Percentiles rank a stretch among this genome's conserved stretches.
These are phyloP conservation scores for Eolophus roseicapilla DNA, from an alignment of 2,113 vertebrate species.

Conservation along the genomic window DNA sequence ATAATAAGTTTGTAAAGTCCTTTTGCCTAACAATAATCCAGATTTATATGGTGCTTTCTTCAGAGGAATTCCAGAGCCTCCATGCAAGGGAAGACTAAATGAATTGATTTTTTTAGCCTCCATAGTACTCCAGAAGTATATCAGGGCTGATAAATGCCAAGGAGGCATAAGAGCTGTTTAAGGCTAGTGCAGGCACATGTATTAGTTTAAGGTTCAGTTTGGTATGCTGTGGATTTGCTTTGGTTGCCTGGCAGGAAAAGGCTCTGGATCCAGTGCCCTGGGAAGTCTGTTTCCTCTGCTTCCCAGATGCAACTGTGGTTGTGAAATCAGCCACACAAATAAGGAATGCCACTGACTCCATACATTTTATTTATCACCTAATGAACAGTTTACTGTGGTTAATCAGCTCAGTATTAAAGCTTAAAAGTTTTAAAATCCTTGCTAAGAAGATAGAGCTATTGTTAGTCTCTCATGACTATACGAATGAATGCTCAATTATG, in stretches of 20 bases:
- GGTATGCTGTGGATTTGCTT: background rate
- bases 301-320: background rate
- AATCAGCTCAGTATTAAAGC: background rate
- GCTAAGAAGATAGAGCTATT: background rate
- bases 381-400: background rate
- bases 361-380: background rate
- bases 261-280: background rate
- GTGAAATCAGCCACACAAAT: background rate
- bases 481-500: background rate
- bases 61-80: background rate
- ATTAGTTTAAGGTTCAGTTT: background rate
- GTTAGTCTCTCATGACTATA: background rate
- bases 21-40: background rate
- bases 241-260: background rate
- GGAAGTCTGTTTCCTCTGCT: background rate
- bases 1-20: background rate
- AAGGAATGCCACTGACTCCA: fast-evolving
- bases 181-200: background rate
- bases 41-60: background rate
- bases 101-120: background rate
- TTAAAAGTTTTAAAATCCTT: background rate
- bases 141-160: background rate
- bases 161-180: background rate
- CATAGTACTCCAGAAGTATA: fast-evolving
- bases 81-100: background rate